phyloP scores from a whole-genome alignment of 2,888 invertebrate species.

The Philhelius pedissequus region DNA sequence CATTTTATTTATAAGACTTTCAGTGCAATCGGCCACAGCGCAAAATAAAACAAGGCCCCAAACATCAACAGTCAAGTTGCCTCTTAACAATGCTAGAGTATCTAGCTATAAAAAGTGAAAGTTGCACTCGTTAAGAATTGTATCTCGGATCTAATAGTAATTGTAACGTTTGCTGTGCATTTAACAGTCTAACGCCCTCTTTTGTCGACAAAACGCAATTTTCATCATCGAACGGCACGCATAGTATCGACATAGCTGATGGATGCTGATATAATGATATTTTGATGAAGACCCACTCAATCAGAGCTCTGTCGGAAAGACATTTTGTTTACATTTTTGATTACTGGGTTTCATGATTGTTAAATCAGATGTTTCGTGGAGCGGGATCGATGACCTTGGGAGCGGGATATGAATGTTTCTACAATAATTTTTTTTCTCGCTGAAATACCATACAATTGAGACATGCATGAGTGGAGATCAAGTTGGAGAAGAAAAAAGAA shows the following conservation, averaged over 20 bases:
- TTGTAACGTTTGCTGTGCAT: constrained; percentile 40
- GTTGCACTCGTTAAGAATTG: constrained; percentile 41
- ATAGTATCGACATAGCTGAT: not conserved
- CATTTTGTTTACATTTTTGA: constrained; percentile 49
- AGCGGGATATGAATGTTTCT: constrained; percentile 55
- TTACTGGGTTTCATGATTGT: constrained; percentile 43
- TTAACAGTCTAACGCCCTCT: constrained; percentile 39
- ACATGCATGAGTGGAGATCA: constrained; percentile 64
- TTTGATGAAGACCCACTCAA: constrained; percentile 5
- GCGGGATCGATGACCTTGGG: constrained; percentile 66
- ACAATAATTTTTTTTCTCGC: constrained; percentile 30
- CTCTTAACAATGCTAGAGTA: constrained; percentile 15
- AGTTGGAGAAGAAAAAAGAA: constrained; percentile 8
- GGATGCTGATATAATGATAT: no score
- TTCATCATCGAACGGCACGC: constrained; percentile 13
- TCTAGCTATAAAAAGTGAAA: constrained; percentile 55
- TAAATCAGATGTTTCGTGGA: constrained; percentile 54
- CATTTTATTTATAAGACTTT: constrained; percentile 61
- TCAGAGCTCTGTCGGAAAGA: constrained; percentile 15
- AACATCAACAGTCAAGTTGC: not conserved
- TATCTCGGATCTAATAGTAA: constrained; percentile 38
- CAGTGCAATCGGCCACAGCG: constrained; percentile 37
- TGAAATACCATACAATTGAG: constrained; percentile 62
- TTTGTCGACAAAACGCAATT: constrained; percentile 33
- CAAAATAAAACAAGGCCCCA: not conserved